phyloP scores from a whole-genome alignment of 2,888 invertebrate genomes.

The Nephrotoma appendiculata region DNA sequence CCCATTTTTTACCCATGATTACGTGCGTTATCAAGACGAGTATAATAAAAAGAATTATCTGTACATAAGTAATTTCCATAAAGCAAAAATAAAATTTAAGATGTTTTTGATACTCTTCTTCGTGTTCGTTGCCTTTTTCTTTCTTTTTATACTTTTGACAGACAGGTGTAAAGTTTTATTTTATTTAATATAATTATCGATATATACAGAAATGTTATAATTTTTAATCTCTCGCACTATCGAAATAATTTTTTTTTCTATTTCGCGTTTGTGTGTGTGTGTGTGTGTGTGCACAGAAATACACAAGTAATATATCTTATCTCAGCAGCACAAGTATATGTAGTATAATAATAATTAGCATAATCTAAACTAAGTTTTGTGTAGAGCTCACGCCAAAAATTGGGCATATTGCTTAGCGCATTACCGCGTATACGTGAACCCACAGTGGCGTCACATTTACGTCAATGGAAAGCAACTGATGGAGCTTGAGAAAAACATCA shows the following conservation, averaged over 20 bases:
- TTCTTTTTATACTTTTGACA: background rate
- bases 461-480: background rate
- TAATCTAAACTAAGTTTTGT: background rate
- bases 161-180: background rate
- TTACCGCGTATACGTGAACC: background rate
- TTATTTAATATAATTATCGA: background rate
- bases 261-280: no score
- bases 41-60: background rate
- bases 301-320: background rate
- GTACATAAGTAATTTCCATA: background rate
- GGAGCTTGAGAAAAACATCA: background rate
- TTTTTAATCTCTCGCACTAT: background rate
- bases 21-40: background rate
- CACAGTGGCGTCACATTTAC: background rate
- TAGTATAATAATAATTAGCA: background rate
- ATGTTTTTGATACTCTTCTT: background rate
- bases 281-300: background rate
- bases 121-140: background rate
- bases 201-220: background rate
- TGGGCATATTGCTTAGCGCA: background rate
- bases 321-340: background rate
- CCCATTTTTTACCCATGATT: background rate
- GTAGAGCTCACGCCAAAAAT: background rate
- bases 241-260: background rate
- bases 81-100: background rate